Evolutionary conservation across 2,113 vertebrate genomes (phyloP), one percentile per base, ranked within the genome.

Genomic region (Brachypteracias leptosomus): DNA sequence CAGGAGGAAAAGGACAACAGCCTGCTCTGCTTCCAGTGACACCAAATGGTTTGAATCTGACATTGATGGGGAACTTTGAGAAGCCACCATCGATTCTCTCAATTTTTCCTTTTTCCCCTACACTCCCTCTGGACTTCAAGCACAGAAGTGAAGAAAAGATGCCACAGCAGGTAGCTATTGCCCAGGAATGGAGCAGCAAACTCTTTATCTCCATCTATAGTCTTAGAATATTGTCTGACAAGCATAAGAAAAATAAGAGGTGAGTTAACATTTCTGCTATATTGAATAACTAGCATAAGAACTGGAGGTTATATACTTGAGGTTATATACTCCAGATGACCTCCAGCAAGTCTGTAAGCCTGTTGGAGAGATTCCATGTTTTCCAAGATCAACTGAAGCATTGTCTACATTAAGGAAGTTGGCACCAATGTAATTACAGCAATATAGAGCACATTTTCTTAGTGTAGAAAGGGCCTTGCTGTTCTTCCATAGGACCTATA

Each of bases 401-500:
- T 20, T 72, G 77, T n/a, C 36, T 95, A 24, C 36, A 40, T 76
- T 79, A 59, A 92, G 57, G 17, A 65, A 88, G 31, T 31, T 89
- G 77, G 52, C 85, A 87, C 66, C 47, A 81, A 42, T 62, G 44
- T 70, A 82, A 68, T 94, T 76, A 21, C 46, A 77, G 88, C 52
- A 72, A 85, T 85, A 93, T 11, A 61, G 67, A 74, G 29, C 29
- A 70, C 0, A 1, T 68, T 89, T 92, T 75, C 35, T 78, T 68
- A 40, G 52, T 28, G 58, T 57, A 75, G 54, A 72, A 88, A 93
- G 35, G 44, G 47, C 9, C 70, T 90, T 81, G 14, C 38, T 92
- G 35, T 93, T n/a, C 80, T 92, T 94, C 44, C 66, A 90, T n/a
- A 66, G 76, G 85, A 72, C 38, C 78, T 81, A 44, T n/a, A 91